phyloP scores from a whole-genome alignment of 2,888 invertebrate species.

The Aphidius colemani region DNA sequence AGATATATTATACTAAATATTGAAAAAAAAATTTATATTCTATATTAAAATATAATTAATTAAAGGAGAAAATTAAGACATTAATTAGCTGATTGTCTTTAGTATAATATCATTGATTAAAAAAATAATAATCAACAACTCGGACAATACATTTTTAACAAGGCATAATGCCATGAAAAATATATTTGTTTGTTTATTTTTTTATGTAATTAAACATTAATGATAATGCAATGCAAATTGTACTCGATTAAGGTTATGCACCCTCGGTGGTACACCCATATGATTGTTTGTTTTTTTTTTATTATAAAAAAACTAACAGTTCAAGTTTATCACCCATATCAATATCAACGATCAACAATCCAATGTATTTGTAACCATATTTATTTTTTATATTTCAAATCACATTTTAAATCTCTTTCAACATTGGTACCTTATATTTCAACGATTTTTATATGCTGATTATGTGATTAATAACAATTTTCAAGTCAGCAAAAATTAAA shows the following conservation, averaged over 20 bases:
- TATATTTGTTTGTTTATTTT: conserved; percentile 20
- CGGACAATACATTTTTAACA: conserved; percentile 16
- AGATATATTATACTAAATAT: no score
- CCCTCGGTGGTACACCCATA: conserved; percentile 11
- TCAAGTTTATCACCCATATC: conserved; percentile 31
- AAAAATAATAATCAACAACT: background rate
- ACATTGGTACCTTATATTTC: no score
- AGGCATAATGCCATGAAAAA: conserved; percentile 20
- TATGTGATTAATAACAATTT: no score
- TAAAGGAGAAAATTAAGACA: background rate
- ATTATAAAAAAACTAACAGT: background rate
- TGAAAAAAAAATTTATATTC: background rate
- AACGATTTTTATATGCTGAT: no score
- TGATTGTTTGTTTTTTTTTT: background rate
- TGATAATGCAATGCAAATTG: conserved; percentile 28
- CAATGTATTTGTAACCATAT: conserved; percentile 2
- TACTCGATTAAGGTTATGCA: conserved; percentile 24
- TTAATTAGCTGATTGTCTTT: conserved; percentile 9
- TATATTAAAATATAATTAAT: background rate
- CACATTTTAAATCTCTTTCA: no score
- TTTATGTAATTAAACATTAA: conserved; percentile 38
- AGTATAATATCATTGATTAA: background rate
- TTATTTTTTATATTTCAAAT: background rate
- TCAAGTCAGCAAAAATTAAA: no score
- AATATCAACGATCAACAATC: conserved; percentile 27